Conservation (phyloP, 2,888 invertebrate species). For the Mesochorus sp. region DNA sequence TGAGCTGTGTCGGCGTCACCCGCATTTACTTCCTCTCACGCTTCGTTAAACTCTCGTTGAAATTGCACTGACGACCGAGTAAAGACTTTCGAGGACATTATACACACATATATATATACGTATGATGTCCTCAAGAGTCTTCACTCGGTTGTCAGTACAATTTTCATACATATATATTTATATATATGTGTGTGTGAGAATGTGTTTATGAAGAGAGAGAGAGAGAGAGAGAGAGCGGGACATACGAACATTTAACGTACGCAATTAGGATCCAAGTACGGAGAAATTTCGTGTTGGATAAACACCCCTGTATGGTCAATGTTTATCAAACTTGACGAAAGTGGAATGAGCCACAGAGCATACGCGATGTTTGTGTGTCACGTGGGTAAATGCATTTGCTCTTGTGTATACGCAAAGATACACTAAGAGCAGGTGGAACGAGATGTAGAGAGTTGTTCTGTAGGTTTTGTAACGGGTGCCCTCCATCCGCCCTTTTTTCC, state of each 20-base stretch:
- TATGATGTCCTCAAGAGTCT: no score
- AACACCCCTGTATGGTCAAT: slow-evolving; percentile 37
- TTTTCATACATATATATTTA: no score
- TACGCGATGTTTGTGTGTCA: background rate
- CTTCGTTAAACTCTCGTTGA: slow-evolving; percentile 43
- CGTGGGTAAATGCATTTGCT: background rate
- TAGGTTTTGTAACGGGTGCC: no score
- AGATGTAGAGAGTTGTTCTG: background rate
- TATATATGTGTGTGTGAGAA: slow-evolving; percentile 4
- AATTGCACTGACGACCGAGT: slow-evolving; percentile 42
- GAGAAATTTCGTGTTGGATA: slow-evolving; percentile 44
- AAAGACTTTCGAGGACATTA: slow-evolving; percentile 39
- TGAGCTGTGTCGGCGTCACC: slow-evolving; percentile 32
- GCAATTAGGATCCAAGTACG: slow-evolving; percentile 60
- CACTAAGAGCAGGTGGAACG: background rate
- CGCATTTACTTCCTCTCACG: slow-evolving; percentile 41
- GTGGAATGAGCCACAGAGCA: background rate
- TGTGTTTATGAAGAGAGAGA: background rate
- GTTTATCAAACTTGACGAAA: slow-evolving; percentile 48
- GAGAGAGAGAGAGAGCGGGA: no score
- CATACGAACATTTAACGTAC: slow-evolving; percentile 36
- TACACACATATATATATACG: background rate
- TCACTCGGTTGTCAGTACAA: no score
- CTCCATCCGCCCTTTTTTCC: no score
- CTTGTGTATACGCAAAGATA: background rate